Percentiles rank a stretch among this genome's conserved stretches.
Evolutionary conservation across 2,888 invertebrate genomes (phyloP).

Genomic region (Chorisops tibialis): DNA sequence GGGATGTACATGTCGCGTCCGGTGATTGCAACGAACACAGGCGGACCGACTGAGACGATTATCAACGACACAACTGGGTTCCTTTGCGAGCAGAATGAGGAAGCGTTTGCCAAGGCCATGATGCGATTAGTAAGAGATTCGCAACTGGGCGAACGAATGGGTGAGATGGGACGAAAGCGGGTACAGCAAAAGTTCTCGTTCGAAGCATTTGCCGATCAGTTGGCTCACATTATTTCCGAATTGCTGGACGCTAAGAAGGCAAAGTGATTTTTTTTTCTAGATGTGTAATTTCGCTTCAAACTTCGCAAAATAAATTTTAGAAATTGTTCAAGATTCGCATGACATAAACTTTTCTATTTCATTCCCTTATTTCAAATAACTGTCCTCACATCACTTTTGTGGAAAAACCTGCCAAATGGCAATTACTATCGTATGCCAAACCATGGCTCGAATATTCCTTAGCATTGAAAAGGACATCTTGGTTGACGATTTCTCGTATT

Average conservation of each 20-base stretch:
- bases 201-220: conserved; percentile 68
- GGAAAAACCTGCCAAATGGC: too few relatives aligned
- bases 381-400: too few relatives aligned
- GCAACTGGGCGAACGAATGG: conserved; percentile 63
- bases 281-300: too few relatives aligned
- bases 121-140: conserved; percentile 62
- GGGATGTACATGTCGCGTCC: conserved; percentile 94
- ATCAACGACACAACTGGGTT: conserved; percentile 74
- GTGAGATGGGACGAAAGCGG: conserved; percentile 69
- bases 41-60: conserved; percentile 94
- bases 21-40: conserved; percentile 91
- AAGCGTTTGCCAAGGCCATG: conserved; percentile 77
- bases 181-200: conserved; percentile 82
- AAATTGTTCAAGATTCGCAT: too few relatives aligned
- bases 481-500: too few relatives aligned
- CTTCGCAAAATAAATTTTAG: too few relatives aligned
- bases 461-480: too few relatives aligned
- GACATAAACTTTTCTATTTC: too few relatives aligned
- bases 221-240: conserved; percentile 53
- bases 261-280: conserved; percentile 17
- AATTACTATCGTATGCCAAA: too few relatives aligned
- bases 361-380: too few relatives aligned
- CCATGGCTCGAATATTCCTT: too few relatives aligned
- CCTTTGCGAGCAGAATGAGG: conserved; percentile 66
- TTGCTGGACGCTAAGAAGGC: conserved; percentile 24